Evolutionary conservation across 2,888 invertebrate species (phyloP), one percentile per base, ranked within the genome.

Genomic region (Euplagia quadripunctaria): DNA sequence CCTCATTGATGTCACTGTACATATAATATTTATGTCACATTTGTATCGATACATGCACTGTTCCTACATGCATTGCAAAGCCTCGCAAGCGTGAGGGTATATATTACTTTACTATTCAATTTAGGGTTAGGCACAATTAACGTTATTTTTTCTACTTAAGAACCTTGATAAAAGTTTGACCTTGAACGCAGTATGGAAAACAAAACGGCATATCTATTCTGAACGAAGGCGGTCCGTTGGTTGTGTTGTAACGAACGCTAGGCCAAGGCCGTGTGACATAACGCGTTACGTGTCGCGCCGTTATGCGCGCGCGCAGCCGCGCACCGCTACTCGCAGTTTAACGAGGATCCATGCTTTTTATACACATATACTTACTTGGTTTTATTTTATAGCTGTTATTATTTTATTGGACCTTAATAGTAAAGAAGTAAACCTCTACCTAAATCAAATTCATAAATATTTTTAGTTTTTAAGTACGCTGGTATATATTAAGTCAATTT

Each of bases 181-280:
- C 86, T 86, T 83, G 80, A 80, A 61, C 70, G 64, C 73, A 72
- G 77, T 75, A 76, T 82, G 80, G 80, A 85, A 84, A 84, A 82
- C 79, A 86, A 86, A 85, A 85, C 85, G 85, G 85, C 86, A 83
- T 85, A 86, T 83, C 82, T 85, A 79, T 87, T 80, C 80, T 78
- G 79, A 80, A 80, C 82, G 81, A 81, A 85, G 81, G 80, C 86
- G 87, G 84, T 81, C 89, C 88, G 88, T 88, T 91, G 86, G 83
- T 85, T 82, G 86, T 85, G 84, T 84, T 85, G 89, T 89, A 88
- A 88, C 86, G 82, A 90, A 89, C 90, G 94, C 92, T 93, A 93
- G 94, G 94, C 94, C 95, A 95, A 95, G 95, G 95, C 93, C 95
- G 92, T 76, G 86, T 88, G 89, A 89, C 89, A 89, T 88, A 89